Evolutionary conservation across 2,113 vertebrate species (phyloP).

Genomic region (Psilopsiagon aymara): DNA sequence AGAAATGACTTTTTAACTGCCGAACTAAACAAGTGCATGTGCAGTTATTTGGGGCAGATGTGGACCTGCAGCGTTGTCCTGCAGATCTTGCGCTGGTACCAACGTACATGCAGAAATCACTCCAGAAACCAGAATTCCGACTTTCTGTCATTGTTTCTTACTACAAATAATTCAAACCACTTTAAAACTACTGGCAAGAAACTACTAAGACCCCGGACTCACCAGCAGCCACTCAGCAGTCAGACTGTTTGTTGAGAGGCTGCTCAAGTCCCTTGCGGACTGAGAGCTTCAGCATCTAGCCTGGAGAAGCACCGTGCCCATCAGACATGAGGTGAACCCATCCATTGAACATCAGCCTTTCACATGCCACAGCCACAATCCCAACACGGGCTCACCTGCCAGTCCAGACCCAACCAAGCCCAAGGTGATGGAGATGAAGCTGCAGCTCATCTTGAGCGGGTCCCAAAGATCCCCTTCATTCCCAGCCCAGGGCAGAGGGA

Average conservation of each 20-base stretch:
- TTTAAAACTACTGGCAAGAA: neutral
- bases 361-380: rapidly evolving
- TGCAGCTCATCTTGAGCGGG: rapidly evolving
- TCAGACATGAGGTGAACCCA: neutral
- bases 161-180: neutral
- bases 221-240: neutral
- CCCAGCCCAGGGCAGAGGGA: neutral
- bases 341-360: rapidly evolving
- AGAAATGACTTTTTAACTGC: neutral
- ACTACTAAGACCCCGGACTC: neutral
- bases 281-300: neutral
- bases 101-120: neutral
- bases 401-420: rapidly evolving
- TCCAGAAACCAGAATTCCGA: neutral
- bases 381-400: too few relatives aligned
- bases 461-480: neutral
- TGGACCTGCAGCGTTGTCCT: neutral
- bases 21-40: neutral
- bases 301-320: rapidly evolving
- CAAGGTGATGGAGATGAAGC: neutral
- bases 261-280: neutral
- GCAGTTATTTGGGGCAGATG: neutral
- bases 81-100: neutral
- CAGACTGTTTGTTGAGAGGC: neutral
- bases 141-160: neutral